Percentiles rank a stretch among this genome's conserved stretches.
phyloP scores from a whole-genome alignment of 1,140 invertebrate genomes.

The Aphidius ervi region DNA sequence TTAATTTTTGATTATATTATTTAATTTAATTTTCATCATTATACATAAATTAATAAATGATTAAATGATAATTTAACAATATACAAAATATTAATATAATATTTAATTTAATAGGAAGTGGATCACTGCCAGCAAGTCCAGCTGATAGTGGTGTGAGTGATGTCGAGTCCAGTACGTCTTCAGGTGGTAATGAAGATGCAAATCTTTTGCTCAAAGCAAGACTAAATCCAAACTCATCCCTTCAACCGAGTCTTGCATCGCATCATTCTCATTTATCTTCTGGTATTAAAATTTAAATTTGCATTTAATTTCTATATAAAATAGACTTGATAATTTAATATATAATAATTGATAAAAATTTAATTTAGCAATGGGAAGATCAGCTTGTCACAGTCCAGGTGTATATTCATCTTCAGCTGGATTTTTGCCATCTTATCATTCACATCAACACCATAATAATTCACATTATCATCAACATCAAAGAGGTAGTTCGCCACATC shows the following conservation, averaged over 20 bases:
- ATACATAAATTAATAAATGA: too few relatives aligned
- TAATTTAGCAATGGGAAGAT: conserved; percentile 47
- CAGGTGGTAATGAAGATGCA: conserved; percentile 76
- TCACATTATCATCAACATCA: conserved; percentile 47
- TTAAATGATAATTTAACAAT: too few relatives aligned
- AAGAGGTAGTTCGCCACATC: conserved; percentile 48
- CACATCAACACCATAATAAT: conserved; percentile 44
- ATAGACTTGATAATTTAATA: too few relatives aligned
- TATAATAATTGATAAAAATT: background rate
- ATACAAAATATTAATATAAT: too few relatives aligned
- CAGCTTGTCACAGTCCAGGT: conserved; percentile 56
- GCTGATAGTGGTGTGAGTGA: conserved; percentile 96
- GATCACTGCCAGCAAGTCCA: conserved; percentile 92
- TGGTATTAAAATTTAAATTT: conserved; percentile 35
- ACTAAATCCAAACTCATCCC: conserved; percentile 58
- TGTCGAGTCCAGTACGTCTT: conserved; percentile 86
- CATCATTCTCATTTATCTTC: conserved; percentile 52
- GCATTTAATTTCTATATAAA: background rate
- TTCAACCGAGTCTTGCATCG: conserved; percentile 44
- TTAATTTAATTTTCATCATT: too few relatives aligned
- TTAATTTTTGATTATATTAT: too few relatives aligned
- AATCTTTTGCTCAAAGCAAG: conserved; percentile 84
- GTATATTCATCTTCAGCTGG: conserved; percentile 42
- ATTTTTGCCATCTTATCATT: conserved; percentile 47
- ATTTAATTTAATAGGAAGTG: conserved; percentile 48